These are phyloP conservation scores for Eutolmus rufibarbis DNA, from an alignment of 2,888 invertebrate species.

Conservation along the genomic window DNA sequence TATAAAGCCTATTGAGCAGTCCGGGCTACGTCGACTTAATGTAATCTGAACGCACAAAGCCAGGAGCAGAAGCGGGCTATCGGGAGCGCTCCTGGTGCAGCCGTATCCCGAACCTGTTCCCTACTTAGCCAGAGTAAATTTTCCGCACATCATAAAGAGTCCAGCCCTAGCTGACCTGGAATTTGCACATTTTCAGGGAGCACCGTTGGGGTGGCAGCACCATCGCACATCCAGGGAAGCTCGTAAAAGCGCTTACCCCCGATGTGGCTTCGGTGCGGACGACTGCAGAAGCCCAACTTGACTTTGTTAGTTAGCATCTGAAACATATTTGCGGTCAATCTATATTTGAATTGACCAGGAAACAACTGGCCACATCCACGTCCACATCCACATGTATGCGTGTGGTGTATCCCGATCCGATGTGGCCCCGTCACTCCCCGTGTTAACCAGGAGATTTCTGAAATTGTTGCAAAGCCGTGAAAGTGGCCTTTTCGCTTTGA, in stretches of 20 bases:
- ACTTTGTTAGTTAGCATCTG: conserved; percentile 20
- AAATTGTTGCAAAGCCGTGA: conserved; percentile 6
- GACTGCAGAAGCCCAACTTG: neutral
- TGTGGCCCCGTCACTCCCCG: conserved; percentile 1
- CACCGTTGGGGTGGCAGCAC: neutral
- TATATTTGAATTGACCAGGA: conserved; percentile 31
- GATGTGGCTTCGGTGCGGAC: neutral
- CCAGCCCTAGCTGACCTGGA: neutral
- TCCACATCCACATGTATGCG: neutral
- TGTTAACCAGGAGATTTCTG: conserved; percentile 18
- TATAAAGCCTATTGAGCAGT: neutral
- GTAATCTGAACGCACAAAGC: neutral
- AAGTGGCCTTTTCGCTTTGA: conserved; percentile 1
- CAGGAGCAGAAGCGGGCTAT: neutral
- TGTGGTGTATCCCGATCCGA: neutral
- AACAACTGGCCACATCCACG: neutral
- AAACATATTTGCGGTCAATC: conserved; percentile 29
- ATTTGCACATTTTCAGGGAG: neutral
- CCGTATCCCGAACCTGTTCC: neutral
- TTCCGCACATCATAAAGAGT: conserved; percentile 25
- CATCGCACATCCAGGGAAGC: neutral
- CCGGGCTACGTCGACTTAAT: neutral
- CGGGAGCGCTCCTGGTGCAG: neutral
- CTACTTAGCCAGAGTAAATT: neutral
- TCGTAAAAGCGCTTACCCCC: conserved; percentile 9